Percentiles rank a stretch among this genome's conserved stretches.
Evolutionary conservation across 2,113 vertebrate genomes (phyloP).

Genomic region (Heterotis niloticus): DNA sequence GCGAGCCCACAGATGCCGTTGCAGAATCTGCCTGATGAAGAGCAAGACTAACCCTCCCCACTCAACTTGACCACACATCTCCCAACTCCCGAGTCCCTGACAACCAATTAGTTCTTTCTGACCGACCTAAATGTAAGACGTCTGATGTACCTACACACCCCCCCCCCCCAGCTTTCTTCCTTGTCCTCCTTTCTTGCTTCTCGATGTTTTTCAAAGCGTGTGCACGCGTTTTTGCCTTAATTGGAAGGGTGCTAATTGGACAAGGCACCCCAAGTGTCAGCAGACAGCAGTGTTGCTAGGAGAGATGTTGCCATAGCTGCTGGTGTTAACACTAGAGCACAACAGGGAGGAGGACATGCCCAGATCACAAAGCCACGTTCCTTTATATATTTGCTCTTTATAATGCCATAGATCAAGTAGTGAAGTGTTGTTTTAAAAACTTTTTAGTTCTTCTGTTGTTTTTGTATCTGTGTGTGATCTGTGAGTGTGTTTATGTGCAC

Average conservation of each 20-base stretch:
- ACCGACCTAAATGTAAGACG: constrained; percentile 13
- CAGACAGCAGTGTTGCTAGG: neutral
- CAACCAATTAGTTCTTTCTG: constrained; percentile 26
- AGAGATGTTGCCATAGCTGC: neutral
- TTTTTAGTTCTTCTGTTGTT: neutral
- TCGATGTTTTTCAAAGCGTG: neutral
- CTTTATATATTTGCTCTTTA: neutral
- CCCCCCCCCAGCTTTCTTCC: neutral
- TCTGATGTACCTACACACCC: constrained; percentile 3
- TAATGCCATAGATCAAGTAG: neutral
- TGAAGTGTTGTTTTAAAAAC: neutral
- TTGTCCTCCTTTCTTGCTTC: neutral
- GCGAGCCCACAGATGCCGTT: neutral
- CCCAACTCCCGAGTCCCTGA: neutral
- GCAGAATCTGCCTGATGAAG: neutral
- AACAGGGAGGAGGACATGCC: no score
- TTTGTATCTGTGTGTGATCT: neutral
- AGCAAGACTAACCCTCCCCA: no score
- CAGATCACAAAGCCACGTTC: neutral
- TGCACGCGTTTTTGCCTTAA: neutral
- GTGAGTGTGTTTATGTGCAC: no score
- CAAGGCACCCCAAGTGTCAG: neutral
- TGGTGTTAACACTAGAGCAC: no score
- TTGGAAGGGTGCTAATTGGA: constrained; percentile 20
- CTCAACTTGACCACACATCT: no score